A percentile compares a stretch with the other conserved stretches of the same genome.
Evolutionary conservation across 2,113 vertebrate genomes (phyloP).

Genomic region (Excalfactoria chinensis): DNA sequence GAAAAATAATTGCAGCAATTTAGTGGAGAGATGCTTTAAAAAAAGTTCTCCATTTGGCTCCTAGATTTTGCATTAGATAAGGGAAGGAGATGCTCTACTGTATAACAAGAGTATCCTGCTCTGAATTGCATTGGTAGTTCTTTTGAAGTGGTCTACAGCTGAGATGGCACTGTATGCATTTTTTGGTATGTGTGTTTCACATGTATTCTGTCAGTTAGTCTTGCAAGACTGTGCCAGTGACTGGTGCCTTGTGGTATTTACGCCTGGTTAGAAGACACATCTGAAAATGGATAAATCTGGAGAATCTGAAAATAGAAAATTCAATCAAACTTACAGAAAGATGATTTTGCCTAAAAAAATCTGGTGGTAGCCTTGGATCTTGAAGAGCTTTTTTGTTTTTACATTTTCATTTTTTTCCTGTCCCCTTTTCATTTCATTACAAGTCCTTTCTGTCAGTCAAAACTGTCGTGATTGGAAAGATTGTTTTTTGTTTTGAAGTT

Average conservation of each 20-base stretch:
- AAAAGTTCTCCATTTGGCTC: slow-evolving; percentile 6
- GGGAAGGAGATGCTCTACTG: neutral
- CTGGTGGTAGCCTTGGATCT: neutral
- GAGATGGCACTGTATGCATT: neutral
- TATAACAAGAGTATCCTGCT: neutral
- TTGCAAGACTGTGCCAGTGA: neutral
- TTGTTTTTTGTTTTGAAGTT: neutral
- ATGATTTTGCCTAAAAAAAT: neutral
- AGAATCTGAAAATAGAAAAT: neutral
- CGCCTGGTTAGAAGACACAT: rapidly evolving
- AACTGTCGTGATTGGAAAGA: neutral
- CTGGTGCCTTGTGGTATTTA: neutral
- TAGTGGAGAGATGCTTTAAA: neutral
- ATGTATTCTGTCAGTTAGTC: neutral
- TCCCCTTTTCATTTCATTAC: neutral
- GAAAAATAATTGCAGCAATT: slow-evolving; percentile 45
- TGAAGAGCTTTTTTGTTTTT: neutral
- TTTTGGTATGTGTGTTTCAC: neutral
- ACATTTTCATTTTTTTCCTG: neutral
- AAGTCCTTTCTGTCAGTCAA: neutral
- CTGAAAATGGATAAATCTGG: neutral
- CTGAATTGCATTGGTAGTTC: neutral
- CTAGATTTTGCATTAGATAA: neutral
- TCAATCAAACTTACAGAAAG: neutral
- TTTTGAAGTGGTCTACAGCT: neutral